Conservation (phyloP, 2,888 invertebrate species). For the Nephrotoma flavescens region DNA sequence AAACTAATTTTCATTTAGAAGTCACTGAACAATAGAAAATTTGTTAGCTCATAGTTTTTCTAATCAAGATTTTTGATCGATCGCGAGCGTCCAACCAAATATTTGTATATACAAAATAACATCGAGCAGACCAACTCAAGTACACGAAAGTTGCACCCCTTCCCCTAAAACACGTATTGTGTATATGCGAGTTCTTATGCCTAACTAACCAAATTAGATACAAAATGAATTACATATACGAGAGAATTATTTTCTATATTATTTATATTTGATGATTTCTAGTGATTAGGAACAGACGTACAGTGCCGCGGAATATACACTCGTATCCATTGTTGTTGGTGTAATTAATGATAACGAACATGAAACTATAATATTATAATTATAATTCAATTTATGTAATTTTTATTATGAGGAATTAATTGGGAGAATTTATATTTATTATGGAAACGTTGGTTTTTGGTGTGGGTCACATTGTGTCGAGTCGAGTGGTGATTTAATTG, state of each 20-base stretch:
- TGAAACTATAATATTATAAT: neutral
- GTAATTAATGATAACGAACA: neutral
- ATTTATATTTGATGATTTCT: neutral
- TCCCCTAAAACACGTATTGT: neutral
- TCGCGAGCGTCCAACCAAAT: neutral
- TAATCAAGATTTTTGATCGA: neutral
- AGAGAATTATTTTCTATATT: no score
- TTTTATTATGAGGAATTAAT: neutral
- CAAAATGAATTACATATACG: neutral
- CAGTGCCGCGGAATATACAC: neutral
- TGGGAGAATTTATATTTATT: neutral
- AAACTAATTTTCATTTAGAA: neutral
- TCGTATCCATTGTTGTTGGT: neutral
- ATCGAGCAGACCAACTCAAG: neutral
- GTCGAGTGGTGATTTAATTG: neutral
- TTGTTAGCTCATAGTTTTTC: neutral
- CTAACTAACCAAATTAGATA: neutral
- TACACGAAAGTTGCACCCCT: neutral
- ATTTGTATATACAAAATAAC: neutral
- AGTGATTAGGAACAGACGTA: neutral
- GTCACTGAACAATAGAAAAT: neutral
- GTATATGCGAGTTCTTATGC: neutral
- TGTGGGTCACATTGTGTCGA: neutral
- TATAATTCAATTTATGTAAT: neutral
- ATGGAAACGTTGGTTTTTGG: neutral